These are phyloP conservation scores for Heloderma charlesbogerti DNA, from an alignment of 2,113 vertebrate genomes.

Conservation along the genomic window DNA sequence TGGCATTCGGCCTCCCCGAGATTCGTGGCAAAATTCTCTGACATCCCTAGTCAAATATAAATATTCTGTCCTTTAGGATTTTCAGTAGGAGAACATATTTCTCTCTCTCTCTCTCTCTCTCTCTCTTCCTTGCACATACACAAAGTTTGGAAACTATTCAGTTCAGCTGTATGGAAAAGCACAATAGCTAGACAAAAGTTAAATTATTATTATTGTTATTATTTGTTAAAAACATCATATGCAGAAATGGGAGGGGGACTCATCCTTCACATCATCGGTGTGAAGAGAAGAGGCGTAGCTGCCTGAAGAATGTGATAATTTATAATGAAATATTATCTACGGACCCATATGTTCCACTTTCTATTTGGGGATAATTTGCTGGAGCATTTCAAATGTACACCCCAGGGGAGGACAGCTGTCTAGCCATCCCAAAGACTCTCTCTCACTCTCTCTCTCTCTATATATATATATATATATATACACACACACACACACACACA, in stretches of 20 bases:
- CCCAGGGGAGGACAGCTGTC: conserved; percentile 65
- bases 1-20: too few species aligned
- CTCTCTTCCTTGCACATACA: neutral
- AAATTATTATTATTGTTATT: neutral
- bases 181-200: neutral
- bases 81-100: conserved; percentile 33
- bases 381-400: conserved; percentile 48
- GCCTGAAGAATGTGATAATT: conserved; percentile 68
- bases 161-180: conserved; percentile 3
- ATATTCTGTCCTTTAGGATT: neutral
- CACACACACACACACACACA: too few species aligned
- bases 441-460: too few species aligned
- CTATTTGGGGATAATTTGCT: conserved; percentile 75
- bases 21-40: too few species aligned
- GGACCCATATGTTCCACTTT: conserved; percentile 70
- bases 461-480: too few species aligned
- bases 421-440: neutral
- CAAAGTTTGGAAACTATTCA: conserved; percentile 37
- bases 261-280: conserved; percentile 56
- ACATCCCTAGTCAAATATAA: too few species aligned
- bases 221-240: conserved; percentile 26
- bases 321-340: conserved; percentile 73
- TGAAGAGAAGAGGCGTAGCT: conserved; percentile 73
- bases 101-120: neutral
- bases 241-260: conserved; percentile 52